Percentiles rank a stretch among this genome's conserved stretches.
Evolutionary conservation across 1,140 invertebrate genomes (phyloP).

Genomic region (Nilaparvata lugens): DNA sequence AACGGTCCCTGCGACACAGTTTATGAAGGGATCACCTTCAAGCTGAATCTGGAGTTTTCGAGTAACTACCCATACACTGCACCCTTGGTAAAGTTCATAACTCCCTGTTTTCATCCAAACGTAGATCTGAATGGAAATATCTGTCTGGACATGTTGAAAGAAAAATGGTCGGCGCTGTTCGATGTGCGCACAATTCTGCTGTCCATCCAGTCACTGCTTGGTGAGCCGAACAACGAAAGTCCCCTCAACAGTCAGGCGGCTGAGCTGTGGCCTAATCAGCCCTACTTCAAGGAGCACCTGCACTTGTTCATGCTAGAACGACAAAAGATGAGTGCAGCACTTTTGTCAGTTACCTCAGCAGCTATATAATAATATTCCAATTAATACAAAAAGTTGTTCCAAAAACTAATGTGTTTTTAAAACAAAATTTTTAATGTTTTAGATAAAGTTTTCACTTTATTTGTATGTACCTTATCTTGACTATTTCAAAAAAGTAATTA

Average conservation of each 20-base stretch:
- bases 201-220: constrained; percentile 88
- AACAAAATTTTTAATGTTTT: too few relatives aligned
- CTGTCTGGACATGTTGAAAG: constrained; percentile 94
- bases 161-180: constrained; percentile 95
- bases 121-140: constrained; percentile 81
- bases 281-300: constrained; percentile 62
- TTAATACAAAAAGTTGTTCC: too few relatives aligned
- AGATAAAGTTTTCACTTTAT: too few relatives aligned
- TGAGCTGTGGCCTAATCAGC: constrained; percentile 80
- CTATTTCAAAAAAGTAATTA: too few relatives aligned
- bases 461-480: too few relatives aligned
- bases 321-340: too few relatives aligned
- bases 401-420: too few relatives aligned
- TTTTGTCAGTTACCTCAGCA: too few relatives aligned
- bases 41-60: constrained; percentile 85
- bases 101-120: constrained; percentile 94
- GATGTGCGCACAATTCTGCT: constrained; percentile 89
- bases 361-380: too few relatives aligned
- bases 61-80: constrained; percentile 91
- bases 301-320: too few relatives aligned
- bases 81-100: constrained; percentile 83
- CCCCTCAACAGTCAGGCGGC: constrained; percentile 87
- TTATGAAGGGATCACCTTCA: constrained; percentile 81
- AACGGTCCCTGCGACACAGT: constrained; percentile 79
- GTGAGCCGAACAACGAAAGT: constrained; percentile 91